Conservation (phyloP, 2,113 vertebrate species). For the Condylura cristata region DNA sequence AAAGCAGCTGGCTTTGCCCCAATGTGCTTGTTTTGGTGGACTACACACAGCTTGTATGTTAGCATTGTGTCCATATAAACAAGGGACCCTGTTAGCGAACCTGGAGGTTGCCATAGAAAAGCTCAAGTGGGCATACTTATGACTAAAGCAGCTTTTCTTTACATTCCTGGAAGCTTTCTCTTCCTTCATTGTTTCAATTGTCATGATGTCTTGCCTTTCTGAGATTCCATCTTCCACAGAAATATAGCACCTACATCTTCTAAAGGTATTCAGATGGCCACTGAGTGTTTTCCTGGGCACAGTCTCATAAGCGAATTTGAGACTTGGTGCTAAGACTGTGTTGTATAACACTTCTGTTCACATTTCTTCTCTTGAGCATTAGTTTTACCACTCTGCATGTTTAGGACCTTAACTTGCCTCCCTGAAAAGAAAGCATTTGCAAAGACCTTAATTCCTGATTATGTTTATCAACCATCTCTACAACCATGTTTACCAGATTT, state of each 20-base stretch:
- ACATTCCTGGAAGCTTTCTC: not conserved
- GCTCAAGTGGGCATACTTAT: not conserved
- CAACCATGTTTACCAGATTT: not conserved
- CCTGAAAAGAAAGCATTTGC: not conserved
- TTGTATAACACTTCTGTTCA: not conserved
- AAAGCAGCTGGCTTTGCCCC: slow-evolving; percentile 10
- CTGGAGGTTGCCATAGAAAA: not conserved
- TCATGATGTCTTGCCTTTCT: not conserved
- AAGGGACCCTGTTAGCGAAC: not conserved
- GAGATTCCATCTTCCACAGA: not conserved
- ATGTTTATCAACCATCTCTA: not conserved
- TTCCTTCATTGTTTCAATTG: not conserved
- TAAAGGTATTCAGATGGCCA: not conserved
- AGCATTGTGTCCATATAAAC: not conserved
- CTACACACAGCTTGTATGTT: not conserved
- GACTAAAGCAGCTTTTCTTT: not conserved
- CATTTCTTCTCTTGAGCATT: not conserved
- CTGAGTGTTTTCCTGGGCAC: not conserved
- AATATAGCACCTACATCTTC: not conserved
- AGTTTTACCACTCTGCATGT: not conserved
- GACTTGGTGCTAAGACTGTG: not conserved
- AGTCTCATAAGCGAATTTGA: not conserved
- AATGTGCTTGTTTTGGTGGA: slow-evolving; percentile 34
- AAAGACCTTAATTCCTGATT: not conserved
- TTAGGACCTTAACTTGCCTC: not conserved